Percentiles rank a stretch among this genome's conserved stretches.
These are phyloP conservation scores for Austrolebias charrua DNA, from an alignment of 2,797 vertebrate species.

Conservation along the genomic window DNA sequence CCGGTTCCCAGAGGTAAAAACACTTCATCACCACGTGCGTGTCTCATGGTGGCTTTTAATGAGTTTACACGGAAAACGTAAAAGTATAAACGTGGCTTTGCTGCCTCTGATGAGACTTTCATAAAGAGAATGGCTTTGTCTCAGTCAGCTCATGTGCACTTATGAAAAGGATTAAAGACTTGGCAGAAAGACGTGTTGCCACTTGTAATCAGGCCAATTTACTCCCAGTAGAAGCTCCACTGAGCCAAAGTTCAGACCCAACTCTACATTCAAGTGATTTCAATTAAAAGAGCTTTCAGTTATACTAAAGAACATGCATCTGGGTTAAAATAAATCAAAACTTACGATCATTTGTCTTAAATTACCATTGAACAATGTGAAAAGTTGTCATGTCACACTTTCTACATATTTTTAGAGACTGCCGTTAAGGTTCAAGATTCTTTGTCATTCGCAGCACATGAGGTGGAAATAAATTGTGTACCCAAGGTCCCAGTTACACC, in stretches of 20 bases:
- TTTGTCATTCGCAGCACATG: too few relatives aligned
- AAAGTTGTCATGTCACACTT: too few relatives aligned
- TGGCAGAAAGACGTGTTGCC: conserved; percentile 40
- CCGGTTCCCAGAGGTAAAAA: conserved; percentile 87
- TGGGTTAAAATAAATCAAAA: too few relatives aligned
- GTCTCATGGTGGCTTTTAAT: conserved; percentile 8
- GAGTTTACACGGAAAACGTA: not conserved
- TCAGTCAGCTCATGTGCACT: conserved; percentile 46
- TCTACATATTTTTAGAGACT: too few relatives aligned
- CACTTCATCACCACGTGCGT: conserved; percentile 58
- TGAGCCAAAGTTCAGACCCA: conserved; percentile 21
- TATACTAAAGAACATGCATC: too few relatives aligned
- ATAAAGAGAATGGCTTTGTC: conserved; percentile 30
- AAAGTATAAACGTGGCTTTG: conserved; percentile 1
- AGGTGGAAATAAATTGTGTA: too few relatives aligned
- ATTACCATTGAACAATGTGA: too few relatives aligned
- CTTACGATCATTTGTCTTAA: too few relatives aligned
- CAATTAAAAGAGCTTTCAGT: too few relatives aligned
- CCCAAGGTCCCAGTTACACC: too few relatives aligned
- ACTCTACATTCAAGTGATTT: too few relatives aligned
- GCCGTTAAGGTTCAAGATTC: too few relatives aligned
- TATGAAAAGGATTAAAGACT: conserved; percentile 46
- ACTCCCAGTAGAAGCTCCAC: conserved; percentile 21
- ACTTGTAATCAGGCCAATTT: conserved; percentile 51
- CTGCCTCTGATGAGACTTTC: conserved; percentile 18